Percentiles rank a stretch among this genome's conserved stretches.
Evolutionary conservation across 2,797 vertebrate genomes (phyloP).

Genomic region (Karalla daura): DNA sequence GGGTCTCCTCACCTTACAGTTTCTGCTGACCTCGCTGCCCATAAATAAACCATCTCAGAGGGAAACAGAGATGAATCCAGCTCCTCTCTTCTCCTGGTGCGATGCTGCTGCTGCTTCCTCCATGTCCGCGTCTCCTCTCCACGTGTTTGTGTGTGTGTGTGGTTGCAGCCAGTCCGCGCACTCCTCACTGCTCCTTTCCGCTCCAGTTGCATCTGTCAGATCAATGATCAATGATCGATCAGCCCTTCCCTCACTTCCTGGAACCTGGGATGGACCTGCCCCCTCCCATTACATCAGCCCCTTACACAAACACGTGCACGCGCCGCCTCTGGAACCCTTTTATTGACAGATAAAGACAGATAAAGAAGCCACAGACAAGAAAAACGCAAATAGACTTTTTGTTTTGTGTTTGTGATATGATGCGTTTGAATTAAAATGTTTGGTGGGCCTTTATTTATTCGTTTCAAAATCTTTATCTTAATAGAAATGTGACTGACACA

Average conservation of each 20-base stretch:
- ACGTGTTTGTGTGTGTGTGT: conserved; percentile 1
- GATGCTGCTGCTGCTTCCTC: background rate
- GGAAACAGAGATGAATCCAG: background rate
- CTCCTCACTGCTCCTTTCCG: conserved; percentile 50
- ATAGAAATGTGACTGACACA: conserved; percentile 49
- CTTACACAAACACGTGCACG: background rate
- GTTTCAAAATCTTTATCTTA: background rate
- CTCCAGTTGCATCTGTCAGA: conserved; percentile 69
- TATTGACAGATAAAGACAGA: conserved; percentile 74
- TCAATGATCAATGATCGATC: conserved; percentile 41
- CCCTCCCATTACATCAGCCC: background rate
- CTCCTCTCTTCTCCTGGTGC: background rate
- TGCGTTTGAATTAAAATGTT: conserved; percentile 42
- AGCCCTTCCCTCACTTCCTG: background rate
- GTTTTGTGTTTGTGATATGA: conserved; percentile 1
- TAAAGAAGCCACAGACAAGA: conserved; percentile 56
- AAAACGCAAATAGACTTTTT: conserved; percentile 15
- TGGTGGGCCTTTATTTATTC: conserved; percentile 4
- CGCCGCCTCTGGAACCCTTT: conserved; percentile 44
- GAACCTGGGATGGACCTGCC: conserved; percentile 1
- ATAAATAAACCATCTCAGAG: conserved; percentile 15
- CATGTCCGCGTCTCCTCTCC: background rate
- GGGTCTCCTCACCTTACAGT: conserved; percentile 71
- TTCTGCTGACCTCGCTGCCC: conserved; percentile 64
- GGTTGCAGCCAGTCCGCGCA: conserved; percentile 19